Evolutionary conservation across 2,888 invertebrate genomes (phyloP).

Genomic region (Leucoptera coffeella): DNA sequence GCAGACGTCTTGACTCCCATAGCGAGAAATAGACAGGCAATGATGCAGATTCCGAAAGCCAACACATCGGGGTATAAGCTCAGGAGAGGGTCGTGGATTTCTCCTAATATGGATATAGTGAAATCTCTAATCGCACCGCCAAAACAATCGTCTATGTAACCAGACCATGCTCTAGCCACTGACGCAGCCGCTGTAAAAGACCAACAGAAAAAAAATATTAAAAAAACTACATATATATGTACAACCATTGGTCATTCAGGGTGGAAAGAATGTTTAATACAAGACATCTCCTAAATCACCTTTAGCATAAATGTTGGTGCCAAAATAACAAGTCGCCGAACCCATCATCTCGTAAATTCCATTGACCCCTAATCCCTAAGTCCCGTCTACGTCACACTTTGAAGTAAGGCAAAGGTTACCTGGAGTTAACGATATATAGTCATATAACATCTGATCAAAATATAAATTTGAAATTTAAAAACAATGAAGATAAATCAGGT

Average conservation of each 20-base stretch:
- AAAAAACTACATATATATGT: background rate
- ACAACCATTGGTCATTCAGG: background rate
- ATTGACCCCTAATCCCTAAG: too few relatives aligned
- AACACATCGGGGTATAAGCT: conserved; percentile 74
- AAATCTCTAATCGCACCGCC: conserved; percentile 68
- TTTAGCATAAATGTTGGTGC: too few relatives aligned
- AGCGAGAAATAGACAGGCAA: conserved; percentile 68
- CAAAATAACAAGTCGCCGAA: too few relatives aligned
- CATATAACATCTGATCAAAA: too few relatives aligned
- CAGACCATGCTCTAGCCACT: conserved; percentile 84
- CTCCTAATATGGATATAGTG: conserved; percentile 62
- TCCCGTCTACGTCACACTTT: too few relatives aligned
- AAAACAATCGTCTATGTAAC: conserved; percentile 75
- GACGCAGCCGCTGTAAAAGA: conserved; percentile 69
- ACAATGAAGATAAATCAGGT: too few relatives aligned
- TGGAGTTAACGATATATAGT: too few relatives aligned
- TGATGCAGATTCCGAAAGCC: conserved; percentile 71
- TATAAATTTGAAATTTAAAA: too few relatives aligned
- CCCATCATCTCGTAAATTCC: too few relatives aligned
- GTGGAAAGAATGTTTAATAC: too few relatives aligned
- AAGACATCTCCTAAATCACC: too few relatives aligned
- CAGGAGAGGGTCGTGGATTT: conserved; percentile 64
- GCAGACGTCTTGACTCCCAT: conserved; percentile 83
- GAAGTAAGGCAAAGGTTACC: too few relatives aligned
- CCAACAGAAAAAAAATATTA: background rate